A percentile compares a stretch with the other conserved stretches of the same genome.
phyloP scores from a whole-genome alignment of 2,888 invertebrate genomes.

The Nebria salina region DNA sequence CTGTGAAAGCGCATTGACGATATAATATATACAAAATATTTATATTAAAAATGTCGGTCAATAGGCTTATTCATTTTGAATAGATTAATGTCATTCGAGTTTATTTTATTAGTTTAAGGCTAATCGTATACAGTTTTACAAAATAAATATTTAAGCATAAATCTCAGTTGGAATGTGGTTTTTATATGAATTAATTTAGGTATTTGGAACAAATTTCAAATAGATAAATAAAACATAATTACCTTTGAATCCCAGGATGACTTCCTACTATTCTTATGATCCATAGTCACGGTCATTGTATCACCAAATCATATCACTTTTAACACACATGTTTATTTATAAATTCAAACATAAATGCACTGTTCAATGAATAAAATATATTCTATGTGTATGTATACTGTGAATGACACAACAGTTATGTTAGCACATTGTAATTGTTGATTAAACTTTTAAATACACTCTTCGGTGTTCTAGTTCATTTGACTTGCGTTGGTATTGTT shows the following conservation, averaged over 20 bases:
- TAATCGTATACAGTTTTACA: background rate
- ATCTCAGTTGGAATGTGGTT: background rate
- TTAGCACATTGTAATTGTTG: conserved; percentile 2
- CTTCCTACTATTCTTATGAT: conserved; percentile 64
- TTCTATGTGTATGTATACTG: background rate
- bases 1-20: background rate
- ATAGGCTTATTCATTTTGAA: background rate
- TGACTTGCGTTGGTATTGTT: background rate
- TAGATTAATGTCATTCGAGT: background rate
- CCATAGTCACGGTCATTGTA: conserved; percentile 64
- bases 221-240: conserved; percentile 49
- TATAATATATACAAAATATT: background rate
- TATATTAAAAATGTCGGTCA: background rate
- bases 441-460: background rate
- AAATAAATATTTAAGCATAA: background rate
- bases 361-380: background rate
- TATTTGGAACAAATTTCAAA: no score
- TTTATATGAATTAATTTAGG: no score
- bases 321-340: background rate
- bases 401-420: conserved; percentile 4
- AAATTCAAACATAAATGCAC: background rate
- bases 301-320: conserved; percentile 20
- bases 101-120: background rate
- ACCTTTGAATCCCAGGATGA: conserved; percentile 69
- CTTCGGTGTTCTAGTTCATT: background rate